Evolutionary conservation across 2,888 invertebrate genomes (phyloP).

Genomic region (Entomobrya multifasciata): DNA sequence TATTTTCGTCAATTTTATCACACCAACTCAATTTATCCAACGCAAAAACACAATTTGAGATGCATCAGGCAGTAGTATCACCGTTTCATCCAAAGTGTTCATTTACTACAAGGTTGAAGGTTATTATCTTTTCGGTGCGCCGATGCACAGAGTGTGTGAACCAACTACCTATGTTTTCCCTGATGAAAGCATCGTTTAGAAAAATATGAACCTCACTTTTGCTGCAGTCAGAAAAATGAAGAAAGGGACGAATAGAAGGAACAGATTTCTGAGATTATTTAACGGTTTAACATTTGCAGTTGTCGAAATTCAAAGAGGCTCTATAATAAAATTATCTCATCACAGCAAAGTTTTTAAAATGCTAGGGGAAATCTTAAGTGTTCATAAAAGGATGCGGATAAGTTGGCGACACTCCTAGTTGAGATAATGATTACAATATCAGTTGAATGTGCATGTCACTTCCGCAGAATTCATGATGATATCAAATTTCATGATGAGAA

Average conservation of each 20-base stretch:
- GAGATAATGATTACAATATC: constrained; percentile 4
- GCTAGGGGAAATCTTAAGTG: too few relatives aligned
- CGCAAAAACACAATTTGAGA: not conserved
- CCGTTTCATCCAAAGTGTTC: not conserved
- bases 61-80: constrained; percentile 9
- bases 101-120: too few relatives aligned
- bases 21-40: not conserved
- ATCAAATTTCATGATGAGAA: not conserved
- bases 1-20: not conserved
- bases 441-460: constrained; percentile 9
- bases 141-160: constrained; percentile 49
- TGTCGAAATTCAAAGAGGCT: too few relatives aligned
- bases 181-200: constrained; percentile 53
- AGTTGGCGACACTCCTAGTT: constrained; percentile 1
- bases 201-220: constrained; percentile 41
- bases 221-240: not conserved
- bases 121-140: too few relatives aligned
- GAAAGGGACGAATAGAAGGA: not conserved
- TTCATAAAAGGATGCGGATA: not conserved
- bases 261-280: not conserved
- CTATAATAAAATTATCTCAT: not conserved
- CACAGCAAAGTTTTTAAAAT: not conserved
- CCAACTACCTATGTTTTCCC: constrained; percentile 40
- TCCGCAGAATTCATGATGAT: constrained; percentile 11
- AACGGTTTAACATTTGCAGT: constrained; percentile 17